phyloP scores from a whole-genome alignment of 2,888 invertebrate genomes.

The Hyalella azteca region DNA sequence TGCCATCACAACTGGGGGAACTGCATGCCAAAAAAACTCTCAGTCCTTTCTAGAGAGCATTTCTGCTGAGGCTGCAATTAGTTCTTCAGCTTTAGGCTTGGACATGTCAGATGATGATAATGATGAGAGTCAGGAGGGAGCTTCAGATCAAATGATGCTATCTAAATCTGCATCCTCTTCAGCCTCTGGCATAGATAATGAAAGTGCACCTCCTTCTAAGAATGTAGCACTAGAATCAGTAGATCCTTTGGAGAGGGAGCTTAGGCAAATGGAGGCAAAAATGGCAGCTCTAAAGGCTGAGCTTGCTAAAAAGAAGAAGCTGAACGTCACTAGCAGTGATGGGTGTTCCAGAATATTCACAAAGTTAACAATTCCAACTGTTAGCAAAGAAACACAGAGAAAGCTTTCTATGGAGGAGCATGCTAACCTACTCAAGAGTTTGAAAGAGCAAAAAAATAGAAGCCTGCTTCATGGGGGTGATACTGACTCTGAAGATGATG shows the following conservation, averaged over 20 bases:
- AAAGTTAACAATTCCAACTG: constrained; percentile 14
- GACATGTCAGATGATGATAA: constrained; percentile 54
- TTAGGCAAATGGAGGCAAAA: constrained; percentile 52
- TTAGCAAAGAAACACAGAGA: background rate
- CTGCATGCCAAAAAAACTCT: background rate
- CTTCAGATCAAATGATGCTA: background rate
- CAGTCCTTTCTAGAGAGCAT: too few relatives aligned
- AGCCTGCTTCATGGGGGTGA: constrained; percentile 53
- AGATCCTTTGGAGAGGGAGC: constrained; percentile 53
- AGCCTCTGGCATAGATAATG: background rate
- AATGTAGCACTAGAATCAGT: background rate
- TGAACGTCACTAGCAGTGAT: background rate
- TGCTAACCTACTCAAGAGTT: constrained; percentile 7
- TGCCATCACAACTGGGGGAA: background rate
- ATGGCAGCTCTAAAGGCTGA: constrained; percentile 45
- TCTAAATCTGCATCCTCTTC: constrained; percentile 38
- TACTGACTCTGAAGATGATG: constrained; percentile 80
- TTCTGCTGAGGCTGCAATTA: background rate
- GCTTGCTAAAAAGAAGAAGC: constrained; percentile 49
- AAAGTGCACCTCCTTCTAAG: background rate
- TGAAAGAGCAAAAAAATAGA: constrained; percentile 34
- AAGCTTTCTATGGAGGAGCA: constrained; percentile 42
- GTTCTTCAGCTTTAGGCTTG: constrained; percentile 41
- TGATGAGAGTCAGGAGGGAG: background rate
- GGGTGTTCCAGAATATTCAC: constrained; percentile 24